Evolutionary conservation across 2,888 invertebrate genomes (phyloP).

Genomic region (Cephus pygmeus): DNA sequence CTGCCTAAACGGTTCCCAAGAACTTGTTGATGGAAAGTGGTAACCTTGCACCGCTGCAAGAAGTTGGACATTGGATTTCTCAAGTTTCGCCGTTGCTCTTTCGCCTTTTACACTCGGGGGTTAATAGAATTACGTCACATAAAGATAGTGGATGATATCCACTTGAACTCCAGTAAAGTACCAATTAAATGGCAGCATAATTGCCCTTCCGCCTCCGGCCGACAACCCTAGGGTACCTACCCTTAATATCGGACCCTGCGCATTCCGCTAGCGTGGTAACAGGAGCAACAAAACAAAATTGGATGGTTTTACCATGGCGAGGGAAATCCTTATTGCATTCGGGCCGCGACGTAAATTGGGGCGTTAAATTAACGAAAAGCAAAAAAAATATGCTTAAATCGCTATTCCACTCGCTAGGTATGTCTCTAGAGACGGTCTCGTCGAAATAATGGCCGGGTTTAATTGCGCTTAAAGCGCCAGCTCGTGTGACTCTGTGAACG

Average conservation of each 20-base stretch:
- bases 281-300: conserved; percentile 7
- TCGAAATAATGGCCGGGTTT: not conserved
- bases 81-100: not conserved
- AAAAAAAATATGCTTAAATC: not conserved
- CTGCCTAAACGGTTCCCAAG: not conserved
- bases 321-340: not conserved
- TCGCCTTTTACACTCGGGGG: not conserved
- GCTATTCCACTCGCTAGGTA: not conserved
- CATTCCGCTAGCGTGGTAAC: not conserved
- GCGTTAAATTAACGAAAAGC: not conserved
- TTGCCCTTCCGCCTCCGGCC: not conserved
- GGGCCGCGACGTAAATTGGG: not conserved
- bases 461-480: not conserved
- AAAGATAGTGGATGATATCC: conserved; percentile 10
- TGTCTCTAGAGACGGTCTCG: not conserved
- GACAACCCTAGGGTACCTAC: not conserved
- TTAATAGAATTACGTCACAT: conserved; percentile 4
- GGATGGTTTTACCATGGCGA: not conserved
- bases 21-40: not conserved
- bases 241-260: conserved; percentile 2
- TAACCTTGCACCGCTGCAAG: not conserved
- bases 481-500: not conserved
- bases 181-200: conserved; percentile 16
- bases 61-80: not conserved
- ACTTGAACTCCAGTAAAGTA: not conserved